Evolutionary conservation across 2,113 vertebrate genomes (phyloP).

Genomic region (Chinchilla lanigera): DNA sequence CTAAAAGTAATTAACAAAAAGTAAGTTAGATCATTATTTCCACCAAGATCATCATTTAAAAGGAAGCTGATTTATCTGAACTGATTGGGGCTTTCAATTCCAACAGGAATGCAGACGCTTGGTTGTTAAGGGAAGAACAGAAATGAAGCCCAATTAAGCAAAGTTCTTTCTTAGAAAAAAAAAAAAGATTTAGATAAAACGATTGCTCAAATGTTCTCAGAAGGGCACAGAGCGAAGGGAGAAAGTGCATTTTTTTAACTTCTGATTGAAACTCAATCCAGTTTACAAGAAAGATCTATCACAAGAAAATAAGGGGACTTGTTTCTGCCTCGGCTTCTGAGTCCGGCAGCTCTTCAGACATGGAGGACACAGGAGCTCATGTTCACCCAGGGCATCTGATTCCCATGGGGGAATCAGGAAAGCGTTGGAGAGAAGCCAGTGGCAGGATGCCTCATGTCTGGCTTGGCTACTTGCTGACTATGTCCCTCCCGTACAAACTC

Average conservation of each 20-base stretch:
- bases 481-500: no score
- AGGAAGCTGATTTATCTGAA: constrained; percentile 75
- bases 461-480: neutral
- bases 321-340: neutral
- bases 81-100: constrained; percentile 74
- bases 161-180: constrained; percentile 65
- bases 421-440: neutral
- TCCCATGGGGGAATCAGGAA: neutral
- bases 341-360: neutral
- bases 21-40: constrained; percentile 81
- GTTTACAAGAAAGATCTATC: neutral
- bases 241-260: neutral
- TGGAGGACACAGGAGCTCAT: accelerated
- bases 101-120: constrained; percentile 60
- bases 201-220: neutral
- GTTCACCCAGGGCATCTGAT: no score
- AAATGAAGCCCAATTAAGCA: constrained; percentile 77
- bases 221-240: neutral
- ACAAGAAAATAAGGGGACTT: neutral
- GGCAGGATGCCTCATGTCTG: neutral
- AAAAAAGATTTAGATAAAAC: constrained; percentile 48
- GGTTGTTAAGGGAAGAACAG: constrained; percentile 70
- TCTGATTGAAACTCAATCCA: constrained; percentile 22
- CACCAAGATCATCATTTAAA: constrained; percentile 79
- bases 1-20: constrained; percentile 81